Evolutionary conservation across 2,113 vertebrate genomes (phyloP).

Genomic region (Desmodus rotundus): DNA sequence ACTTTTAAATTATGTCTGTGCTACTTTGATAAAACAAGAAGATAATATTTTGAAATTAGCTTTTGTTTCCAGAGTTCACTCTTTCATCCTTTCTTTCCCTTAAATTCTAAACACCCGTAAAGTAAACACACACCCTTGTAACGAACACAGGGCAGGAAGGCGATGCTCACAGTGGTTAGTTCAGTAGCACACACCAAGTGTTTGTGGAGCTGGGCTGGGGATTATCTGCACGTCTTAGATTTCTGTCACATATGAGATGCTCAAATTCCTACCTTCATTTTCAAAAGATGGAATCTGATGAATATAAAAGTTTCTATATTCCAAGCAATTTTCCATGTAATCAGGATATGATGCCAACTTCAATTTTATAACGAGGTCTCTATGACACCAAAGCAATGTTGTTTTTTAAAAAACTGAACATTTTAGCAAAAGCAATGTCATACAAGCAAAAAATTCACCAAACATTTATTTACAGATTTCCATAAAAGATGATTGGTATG

Average conservation of each 20-base stretch:
- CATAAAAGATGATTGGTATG: background rate
- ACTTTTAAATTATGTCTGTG: background rate
- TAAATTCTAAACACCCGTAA: background rate
- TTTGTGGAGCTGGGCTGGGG: background rate
- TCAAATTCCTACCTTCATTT: background rate
- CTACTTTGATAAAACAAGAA: slow-evolving; percentile 24
- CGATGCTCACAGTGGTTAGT: background rate
- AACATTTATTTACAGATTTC: background rate
- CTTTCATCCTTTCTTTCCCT: background rate
- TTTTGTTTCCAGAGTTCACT: background rate
- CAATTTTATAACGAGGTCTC: background rate
- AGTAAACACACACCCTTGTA: background rate
- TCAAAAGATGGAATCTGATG: background rate
- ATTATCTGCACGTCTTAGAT: background rate
- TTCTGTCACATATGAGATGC: background rate
- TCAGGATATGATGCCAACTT: background rate
- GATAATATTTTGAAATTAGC: background rate
- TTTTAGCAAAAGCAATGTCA: background rate
- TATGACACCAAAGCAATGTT: background rate
- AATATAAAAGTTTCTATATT: background rate
- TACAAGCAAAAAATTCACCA: slow-evolving; percentile 4
- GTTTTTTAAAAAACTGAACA: background rate
- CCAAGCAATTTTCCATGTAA: background rate
- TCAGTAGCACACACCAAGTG: background rate
- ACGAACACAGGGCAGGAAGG: background rate